Percentiles rank a stretch among this genome's conserved stretches.
phyloP scores from a whole-genome alignment of 2,797 vertebrate genomes.

The Salarias fasciatus region DNA sequence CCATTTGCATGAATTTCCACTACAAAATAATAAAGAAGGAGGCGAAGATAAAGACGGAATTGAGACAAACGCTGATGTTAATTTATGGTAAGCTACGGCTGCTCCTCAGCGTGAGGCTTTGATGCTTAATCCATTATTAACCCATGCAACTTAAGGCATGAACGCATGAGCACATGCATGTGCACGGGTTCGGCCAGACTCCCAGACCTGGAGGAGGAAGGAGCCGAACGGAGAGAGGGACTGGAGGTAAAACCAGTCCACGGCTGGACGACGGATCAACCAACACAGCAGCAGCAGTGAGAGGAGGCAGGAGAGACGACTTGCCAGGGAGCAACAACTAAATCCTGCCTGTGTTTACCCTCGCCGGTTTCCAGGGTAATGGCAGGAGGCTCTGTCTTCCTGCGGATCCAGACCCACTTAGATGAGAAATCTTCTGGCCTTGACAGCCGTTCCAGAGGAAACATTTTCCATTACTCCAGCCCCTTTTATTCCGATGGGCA shows the following conservation, averaged over 20 bases:
- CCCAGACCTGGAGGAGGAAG: too few relatives aligned
- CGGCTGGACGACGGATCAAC: too few relatives aligned
- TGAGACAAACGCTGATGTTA: conserved; percentile 68
- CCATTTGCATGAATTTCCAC: conserved; percentile 60
- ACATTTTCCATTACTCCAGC: conserved; percentile 38
- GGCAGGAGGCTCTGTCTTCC: conserved; percentile 37
- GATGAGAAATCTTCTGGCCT: conserved; percentile 30
- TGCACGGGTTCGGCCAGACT: too few relatives aligned
- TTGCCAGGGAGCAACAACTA: conserved; percentile 44
- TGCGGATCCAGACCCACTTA: conserved; percentile 43
- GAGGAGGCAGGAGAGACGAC: conserved; percentile 47
- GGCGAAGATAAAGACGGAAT: conserved; percentile 51
- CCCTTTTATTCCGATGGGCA: conserved; percentile 9
- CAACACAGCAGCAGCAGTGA: conserved; percentile 28
- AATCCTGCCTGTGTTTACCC: conserved; percentile 60
- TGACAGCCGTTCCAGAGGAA: conserved; percentile 35
- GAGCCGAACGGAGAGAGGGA: too few relatives aligned
- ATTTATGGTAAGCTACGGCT: conserved; percentile 75
- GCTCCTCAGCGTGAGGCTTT: conserved; percentile 52
- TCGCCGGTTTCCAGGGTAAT: conserved; percentile 65
- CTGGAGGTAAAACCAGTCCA: too few relatives aligned
- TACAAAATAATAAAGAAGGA: conserved; percentile 52
- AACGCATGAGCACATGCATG: not conserved
- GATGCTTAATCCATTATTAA: conserved; percentile 71
- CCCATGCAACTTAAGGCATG: conserved; percentile 32